Evolutionary conservation across 2,113 vertebrate genomes (phyloP).

Genomic region (Lynx canadensis): DNA sequence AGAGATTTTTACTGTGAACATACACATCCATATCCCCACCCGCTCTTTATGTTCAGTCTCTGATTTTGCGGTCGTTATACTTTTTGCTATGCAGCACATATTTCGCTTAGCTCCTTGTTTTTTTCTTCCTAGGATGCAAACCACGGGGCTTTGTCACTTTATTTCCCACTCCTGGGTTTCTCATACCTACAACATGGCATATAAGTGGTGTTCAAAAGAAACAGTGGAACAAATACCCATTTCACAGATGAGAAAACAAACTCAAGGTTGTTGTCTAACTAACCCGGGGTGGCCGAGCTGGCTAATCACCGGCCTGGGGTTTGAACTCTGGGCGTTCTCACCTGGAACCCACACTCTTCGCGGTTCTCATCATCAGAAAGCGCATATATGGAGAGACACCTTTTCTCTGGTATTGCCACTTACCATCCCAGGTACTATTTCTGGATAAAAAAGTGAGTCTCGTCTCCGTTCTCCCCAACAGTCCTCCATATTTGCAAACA

Average conservation of each 20-base stretch:
- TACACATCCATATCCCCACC: no score
- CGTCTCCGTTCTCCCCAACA: background rate
- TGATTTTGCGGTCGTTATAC: background rate
- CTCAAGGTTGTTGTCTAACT: no score
- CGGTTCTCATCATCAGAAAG: background rate
- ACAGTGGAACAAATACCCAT: background rate
- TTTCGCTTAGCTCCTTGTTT: background rate
- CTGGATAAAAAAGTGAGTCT: background rate
- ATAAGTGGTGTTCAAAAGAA: background rate
- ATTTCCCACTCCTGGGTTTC: background rate
- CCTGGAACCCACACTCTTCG: background rate
- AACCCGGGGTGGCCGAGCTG: background rate
- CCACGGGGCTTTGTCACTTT: background rate
- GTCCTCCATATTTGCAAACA: background rate
- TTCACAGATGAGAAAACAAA: background rate
- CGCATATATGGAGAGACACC: background rate
- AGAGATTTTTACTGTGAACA: background rate
- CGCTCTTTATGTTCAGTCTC: background rate
- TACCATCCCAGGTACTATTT: background rate
- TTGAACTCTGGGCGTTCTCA: background rate
- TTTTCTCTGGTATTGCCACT: background rate
- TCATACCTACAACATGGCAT: background rate
- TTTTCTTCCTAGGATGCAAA: background rate
- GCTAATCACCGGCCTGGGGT: background rate
- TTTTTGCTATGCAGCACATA: accelerated